Evolutionary conservation across 2,888 invertebrate species (phyloP), one percentile per base, ranked within the genome.

Genomic region (Lacanobia oleracea): DNA sequence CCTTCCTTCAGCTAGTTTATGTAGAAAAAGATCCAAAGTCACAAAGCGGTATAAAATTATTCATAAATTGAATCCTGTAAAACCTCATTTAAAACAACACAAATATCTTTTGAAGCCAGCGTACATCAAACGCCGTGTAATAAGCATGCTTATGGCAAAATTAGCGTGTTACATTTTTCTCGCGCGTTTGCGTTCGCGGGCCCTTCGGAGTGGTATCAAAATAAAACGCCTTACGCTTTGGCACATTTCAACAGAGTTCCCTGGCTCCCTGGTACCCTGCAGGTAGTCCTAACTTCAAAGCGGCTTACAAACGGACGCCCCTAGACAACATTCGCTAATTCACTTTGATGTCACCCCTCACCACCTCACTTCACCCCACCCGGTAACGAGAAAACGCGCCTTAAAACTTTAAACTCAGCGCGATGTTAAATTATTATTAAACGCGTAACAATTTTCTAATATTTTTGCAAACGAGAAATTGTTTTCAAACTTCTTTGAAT

Each of bases 271-370:
- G 76, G 89, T 90, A 85, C 91, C 89, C 93, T 90, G 91, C 92
- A 93, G 94, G 93, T 94, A 92, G 91, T 91, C 88, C 86, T 87
- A 91, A 94, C 94, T 93, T 95, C 95, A 96, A 95, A 96, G 95
- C 93, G 90, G 93, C 93, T 94, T 92, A 95, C 94, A 94, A 94
- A 91, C 94, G 94, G 94, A 94, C 94, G 93, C 95, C 95, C 95
- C 93, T 92, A 95, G 94, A 95, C 95, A 95, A 95, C 95, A 94
- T 94, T 95, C 94, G 94, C 93, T 96, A 95, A 96, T 95, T 96
- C 95, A 93, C 95, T 96, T 96, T 96, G 95, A 96, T 95, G 94
- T 95, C 90, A 88, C 91, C 93, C 93, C 91, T 89, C 89, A 83
- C 87, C 89, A 88, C 87, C 85, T 82, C 74, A 73, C 81, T 79